phyloP scores from a whole-genome alignment of 2,113 vertebrate genomes.

The Pluvialis apricaria region DNA sequence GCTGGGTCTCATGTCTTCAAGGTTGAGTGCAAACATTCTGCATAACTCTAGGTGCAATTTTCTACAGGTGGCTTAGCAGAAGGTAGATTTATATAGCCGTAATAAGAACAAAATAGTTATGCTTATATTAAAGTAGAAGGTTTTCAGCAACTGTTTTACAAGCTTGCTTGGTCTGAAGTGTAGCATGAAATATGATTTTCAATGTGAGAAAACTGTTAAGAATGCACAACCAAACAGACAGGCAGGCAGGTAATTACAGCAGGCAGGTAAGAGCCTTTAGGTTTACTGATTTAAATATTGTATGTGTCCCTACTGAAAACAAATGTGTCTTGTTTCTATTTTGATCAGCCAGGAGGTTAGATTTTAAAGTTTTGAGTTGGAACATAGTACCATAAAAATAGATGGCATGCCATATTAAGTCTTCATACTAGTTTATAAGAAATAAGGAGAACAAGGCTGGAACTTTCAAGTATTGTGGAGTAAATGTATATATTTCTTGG shows the following conservation, averaged over 20 bases:
- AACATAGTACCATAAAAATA: background rate
- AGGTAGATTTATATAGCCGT: background rate
- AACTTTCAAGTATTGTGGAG: background rate
- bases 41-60: background rate
- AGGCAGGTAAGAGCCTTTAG: background rate
- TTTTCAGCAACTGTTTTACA: background rate
- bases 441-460: background rate
- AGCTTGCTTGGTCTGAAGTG: background rate
- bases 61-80: constrained; percentile 13
- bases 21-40: background rate
- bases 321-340: background rate
- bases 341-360: background rate
- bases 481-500: background rate
- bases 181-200: background rate
- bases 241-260: background rate
- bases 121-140: background rate
- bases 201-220: background rate
- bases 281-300: background rate
- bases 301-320: background rate
- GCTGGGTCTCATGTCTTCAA: background rate
- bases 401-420: background rate
- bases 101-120: constrained; percentile 4
- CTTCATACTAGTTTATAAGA: background rate
- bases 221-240: background rate
- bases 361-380: background rate